Evolutionary conservation across 2,888 invertebrate species (phyloP).

Genomic region (Cosmopolites sordidus): DNA sequence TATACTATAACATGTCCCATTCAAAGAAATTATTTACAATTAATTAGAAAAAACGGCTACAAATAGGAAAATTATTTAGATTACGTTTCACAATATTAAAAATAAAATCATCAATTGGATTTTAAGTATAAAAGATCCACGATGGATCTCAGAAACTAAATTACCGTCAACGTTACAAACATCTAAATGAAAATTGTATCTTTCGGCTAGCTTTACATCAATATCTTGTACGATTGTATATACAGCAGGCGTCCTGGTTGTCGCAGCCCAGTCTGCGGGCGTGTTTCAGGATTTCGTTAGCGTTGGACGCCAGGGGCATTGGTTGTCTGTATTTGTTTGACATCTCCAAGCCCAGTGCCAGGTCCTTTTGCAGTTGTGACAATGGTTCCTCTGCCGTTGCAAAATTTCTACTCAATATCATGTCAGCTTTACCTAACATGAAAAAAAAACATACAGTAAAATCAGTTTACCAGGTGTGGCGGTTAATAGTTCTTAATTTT

Average conservation of each 20-base stretch:
- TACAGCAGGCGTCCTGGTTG: slow-evolving; percentile 88
- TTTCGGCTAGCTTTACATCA: slow-evolving; percentile 42
- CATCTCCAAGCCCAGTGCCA: slow-evolving; percentile 80
- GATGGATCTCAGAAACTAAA: no score
- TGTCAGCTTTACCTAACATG: slow-evolving; percentile 69
- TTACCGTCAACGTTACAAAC: no score
- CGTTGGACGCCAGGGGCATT: slow-evolving; percentile 82
- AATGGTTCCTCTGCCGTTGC: slow-evolving; percentile 65
- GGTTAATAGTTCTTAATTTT: no score
- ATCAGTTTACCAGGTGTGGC: no score
- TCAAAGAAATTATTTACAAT: no score
- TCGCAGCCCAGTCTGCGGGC: slow-evolving; percentile 91
- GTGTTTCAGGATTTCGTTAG: slow-evolving; percentile 95
- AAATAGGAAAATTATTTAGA: no score
- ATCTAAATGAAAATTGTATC: slow-evolving; percentile 34
- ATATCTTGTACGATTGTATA: slow-evolving; percentile 85
- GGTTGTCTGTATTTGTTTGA: slow-evolving; percentile 88
- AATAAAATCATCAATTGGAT: no score
- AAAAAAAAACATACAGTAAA: no score
- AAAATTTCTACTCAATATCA: slow-evolving; percentile 41
- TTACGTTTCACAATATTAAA: no score
- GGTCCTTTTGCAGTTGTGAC: slow-evolving; percentile 91
- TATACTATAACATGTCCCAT: no score
- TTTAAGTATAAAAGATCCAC: no score
- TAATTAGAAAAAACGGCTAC: no score